Percentiles rank a stretch among this genome's conserved stretches.
Evolutionary conservation across 64 coral and sea anemone species (phyloP).

Genomic region (Pocillopora damicornis): DNA sequence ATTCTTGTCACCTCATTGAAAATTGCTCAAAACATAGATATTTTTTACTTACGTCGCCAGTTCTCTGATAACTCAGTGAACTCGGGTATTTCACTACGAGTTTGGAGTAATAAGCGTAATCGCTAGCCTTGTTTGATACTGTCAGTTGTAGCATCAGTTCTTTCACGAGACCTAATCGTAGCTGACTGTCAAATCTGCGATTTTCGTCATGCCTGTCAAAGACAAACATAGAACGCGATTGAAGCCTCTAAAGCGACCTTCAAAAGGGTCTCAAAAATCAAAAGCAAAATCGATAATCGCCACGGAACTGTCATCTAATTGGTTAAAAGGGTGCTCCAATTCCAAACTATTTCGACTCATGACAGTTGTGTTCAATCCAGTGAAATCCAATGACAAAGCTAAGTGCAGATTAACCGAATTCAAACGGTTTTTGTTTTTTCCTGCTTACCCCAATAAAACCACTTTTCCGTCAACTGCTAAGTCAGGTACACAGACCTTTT

Average conservation of each 20-base stretch:
- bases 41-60: not conserved
- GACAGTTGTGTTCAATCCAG: too few species aligned
- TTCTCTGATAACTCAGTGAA: not conserved
- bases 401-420: too few species aligned
- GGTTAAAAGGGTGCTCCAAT: too few species aligned
- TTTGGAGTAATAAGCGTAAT: slow-evolving; percentile 16
- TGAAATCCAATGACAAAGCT: too few species aligned
- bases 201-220: slow-evolving; percentile 1
- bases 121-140: slow-evolving; percentile 4
- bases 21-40: too few species aligned
- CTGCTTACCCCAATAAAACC: slow-evolving; percentile 27
- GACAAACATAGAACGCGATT: not conserved
- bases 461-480: slow-evolving; percentile 25
- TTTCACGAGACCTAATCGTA: slow-evolving; percentile 3
- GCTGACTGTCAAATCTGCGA: not conserved
- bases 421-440: not conserved
- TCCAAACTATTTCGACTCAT: too few species aligned
- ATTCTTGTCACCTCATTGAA: too few species aligned
- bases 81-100: slow-evolving; percentile 9
- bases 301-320: too few species aligned
- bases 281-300: too few species aligned
- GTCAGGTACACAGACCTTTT: slow-evolving; percentile 36
- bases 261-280: too few species aligned
- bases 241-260: not conserved
- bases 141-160: slow-evolving; percentile 1